phyloP scores from a whole-genome alignment of 2,797 vertebrate species.

The Lagocephalus sceleratus region DNA sequence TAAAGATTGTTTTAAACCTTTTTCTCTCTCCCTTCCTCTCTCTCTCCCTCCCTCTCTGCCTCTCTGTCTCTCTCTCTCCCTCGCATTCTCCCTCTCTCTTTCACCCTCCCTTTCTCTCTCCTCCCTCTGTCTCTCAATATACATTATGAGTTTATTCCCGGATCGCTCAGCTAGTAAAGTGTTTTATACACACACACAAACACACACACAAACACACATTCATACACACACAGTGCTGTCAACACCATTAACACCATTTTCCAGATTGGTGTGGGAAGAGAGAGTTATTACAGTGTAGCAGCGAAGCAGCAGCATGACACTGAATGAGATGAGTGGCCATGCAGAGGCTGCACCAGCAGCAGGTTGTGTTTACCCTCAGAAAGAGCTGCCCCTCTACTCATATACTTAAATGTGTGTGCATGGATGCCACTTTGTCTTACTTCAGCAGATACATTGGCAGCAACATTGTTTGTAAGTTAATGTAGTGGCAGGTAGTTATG shows the following conservation, averaged over 20 bases:
- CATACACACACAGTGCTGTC: slow-evolving; percentile 33
- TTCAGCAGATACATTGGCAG: neutral
- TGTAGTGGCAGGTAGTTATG: too few relatives aligned
- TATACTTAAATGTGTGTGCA: slow-evolving; percentile 16
- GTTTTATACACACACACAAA: slow-evolving; percentile 16
- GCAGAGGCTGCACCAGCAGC: slow-evolving; percentile 27
- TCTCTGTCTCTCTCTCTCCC: too few relatives aligned
- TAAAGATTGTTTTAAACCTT: too few relatives aligned
- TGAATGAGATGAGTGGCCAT: slow-evolving; percentile 43
- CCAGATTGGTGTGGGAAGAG: slow-evolving; percentile 47
- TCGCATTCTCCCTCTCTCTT: too few relatives aligned
- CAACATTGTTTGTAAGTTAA: slow-evolving; percentile 1
- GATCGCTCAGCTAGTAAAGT: slow-evolving; percentile 26
- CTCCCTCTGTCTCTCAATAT: too few relatives aligned
- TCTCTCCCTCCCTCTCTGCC: too few relatives aligned
- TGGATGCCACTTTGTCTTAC: slow-evolving; percentile 4
- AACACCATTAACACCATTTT: slow-evolving; percentile 44
- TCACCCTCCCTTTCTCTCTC: too few relatives aligned
- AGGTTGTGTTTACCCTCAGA: slow-evolving; percentile 33
- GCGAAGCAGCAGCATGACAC: slow-evolving; percentile 39
- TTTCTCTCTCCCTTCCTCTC: too few relatives aligned
- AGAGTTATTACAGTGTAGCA: slow-evolving; percentile 58
- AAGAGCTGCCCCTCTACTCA: slow-evolving; percentile 16
- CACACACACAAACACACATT: slow-evolving; percentile 19
- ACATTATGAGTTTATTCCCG: slow-evolving; percentile 13